Conservation (phyloP, 2,888 invertebrate species). For the Eupithecia centaureata region DNA sequence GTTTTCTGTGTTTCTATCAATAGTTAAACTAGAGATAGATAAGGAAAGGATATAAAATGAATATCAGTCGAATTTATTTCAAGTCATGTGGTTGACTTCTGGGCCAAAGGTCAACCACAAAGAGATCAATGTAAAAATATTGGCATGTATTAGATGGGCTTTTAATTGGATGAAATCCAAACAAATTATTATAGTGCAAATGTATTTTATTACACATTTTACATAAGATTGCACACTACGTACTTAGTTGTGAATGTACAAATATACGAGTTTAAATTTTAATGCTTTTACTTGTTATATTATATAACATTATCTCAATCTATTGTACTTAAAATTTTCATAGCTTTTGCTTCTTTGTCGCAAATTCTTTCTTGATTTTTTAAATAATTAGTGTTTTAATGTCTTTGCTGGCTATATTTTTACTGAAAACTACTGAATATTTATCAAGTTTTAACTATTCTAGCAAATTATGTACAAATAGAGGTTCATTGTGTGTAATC, state of each 20-base stretch:
- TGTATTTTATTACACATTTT: constrained; percentile 5
- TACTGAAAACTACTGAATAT: background rate
- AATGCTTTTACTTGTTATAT: background rate
- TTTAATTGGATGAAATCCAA: constrained; percentile 38
- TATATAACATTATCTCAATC: background rate
- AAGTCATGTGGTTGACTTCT: constrained; percentile 46
- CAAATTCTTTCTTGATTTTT: background rate
- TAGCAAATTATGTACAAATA: constrained; percentile 8
- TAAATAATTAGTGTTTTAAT: background rate
- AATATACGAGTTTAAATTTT: constrained; percentile 14
- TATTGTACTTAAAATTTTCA: background rate
- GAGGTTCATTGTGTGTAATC: constrained; percentile 27
- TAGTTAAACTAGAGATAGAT: constrained; percentile 66
- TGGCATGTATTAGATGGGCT: constrained; percentile 9
- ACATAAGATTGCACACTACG: constrained; percentile 13
- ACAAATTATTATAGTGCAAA: constrained; percentile 32
- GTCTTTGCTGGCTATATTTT: constrained; percentile 1
- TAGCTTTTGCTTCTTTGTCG: background rate
- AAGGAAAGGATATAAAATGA: constrained; percentile 35
- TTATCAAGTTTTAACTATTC: background rate
- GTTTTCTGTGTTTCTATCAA: constrained; percentile 54
- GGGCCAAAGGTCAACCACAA: constrained; percentile 34
- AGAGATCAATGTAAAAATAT: constrained; percentile 17
- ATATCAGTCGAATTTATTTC: constrained; percentile 52
- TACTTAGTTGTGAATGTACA: constrained; percentile 28